Evolutionary conservation across 2,113 vertebrate species (phyloP), one percentile per base, ranked within the genome.

Genomic region (Notothenia coriiceps): DNA sequence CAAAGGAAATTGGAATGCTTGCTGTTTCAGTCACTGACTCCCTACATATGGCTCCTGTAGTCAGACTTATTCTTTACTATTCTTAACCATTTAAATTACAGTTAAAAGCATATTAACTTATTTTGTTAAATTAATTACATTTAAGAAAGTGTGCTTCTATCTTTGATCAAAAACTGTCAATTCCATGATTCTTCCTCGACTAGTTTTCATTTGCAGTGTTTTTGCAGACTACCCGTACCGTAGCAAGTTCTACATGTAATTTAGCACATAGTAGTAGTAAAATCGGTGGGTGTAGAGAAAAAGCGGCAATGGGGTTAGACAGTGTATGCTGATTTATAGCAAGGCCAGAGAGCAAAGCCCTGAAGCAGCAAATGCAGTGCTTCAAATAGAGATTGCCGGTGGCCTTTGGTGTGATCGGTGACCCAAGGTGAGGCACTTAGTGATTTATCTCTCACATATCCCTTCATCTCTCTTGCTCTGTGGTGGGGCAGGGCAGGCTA

Each of bases 371-470:
- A 91, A 94, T 89, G 88, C 93, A 94, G 90, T 94, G 93, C 91
- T 95, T 96, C 94, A 95, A 94, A 95, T 93, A 95, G 90, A 95
- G 94, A 95, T 95, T 95, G 94, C 93, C 74, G 85, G 88, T 95
- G 93, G 95, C 95, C 94, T 95, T 92, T 93, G 90, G 89, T 93
- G 93, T 93, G 93, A 95, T 94, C 92, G 65, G 91, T 92, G 94
- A 96, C 95, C 95, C 93, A 93, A 95, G 95, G 93, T 96, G 94
- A 96, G 94, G 90, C 92, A 91, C 91, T 92, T 87, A 92, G 93
- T 95, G 94, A 95, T 95, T 96, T 96, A 96, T 96, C 91, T 94
- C 91, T 88, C 89, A 80, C 89, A 88, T 91, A 93, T 94, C 90
- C 85, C 89, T 93, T 94, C 94, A 93, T 95, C 92, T 91, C 89